Evolutionary conservation across 2,797 vertebrate species (phyloP), one percentile per base, ranked within the genome.

Genomic region (Balearica regulorum): DNA sequence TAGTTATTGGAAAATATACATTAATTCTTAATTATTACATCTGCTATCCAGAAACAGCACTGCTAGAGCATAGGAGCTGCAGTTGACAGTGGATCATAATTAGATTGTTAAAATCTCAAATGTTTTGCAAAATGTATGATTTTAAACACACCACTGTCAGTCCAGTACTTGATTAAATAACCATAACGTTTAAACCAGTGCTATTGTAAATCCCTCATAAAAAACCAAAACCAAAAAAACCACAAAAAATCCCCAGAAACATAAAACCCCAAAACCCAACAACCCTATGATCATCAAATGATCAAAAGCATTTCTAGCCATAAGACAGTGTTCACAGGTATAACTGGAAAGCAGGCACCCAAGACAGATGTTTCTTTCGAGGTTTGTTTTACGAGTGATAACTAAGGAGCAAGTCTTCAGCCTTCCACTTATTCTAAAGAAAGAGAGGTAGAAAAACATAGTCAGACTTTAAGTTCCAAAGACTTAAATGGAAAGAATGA

Each of bases 201-300:
- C 2, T 91, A 31, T 1, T 60, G 2, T 8, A 84, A 61, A 11
- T 68, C 6, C 1, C 6, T 46, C 6, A 8, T 41, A 35, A 39
- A 33, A 24, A 11, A 62, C 31, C 20, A 24, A 62, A 39, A 12
- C 17, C 28, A 26, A 24, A 12, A 46, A 54, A 51, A 10, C 3
- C 21, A 7, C 1, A 1, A 55, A n/a, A 43, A 26, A 4, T 1
- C 2, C 12, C 31, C n/a, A 31, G 10, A n/a, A n/a, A 46, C 3
- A 65, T 46, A 6, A 48, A 58, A 16, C 4, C 0, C 2, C 12
- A 19, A 53, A 53, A 15, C 6, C 20, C 17, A 62, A 20, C 18
- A 53, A 48, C 0, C 4, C 7, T 33, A 9, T 10, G 5, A 33
- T 15, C 43, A 49, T 49, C 25, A 49, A 77, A 83, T 41, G 16